Percentiles rank a stretch among this genome's conserved stretches.
These are phyloP conservation scores for Ornithorhynchus anatinus DNA, from an alignment of 2,113 vertebrate species.

Conservation along the genomic window DNA sequence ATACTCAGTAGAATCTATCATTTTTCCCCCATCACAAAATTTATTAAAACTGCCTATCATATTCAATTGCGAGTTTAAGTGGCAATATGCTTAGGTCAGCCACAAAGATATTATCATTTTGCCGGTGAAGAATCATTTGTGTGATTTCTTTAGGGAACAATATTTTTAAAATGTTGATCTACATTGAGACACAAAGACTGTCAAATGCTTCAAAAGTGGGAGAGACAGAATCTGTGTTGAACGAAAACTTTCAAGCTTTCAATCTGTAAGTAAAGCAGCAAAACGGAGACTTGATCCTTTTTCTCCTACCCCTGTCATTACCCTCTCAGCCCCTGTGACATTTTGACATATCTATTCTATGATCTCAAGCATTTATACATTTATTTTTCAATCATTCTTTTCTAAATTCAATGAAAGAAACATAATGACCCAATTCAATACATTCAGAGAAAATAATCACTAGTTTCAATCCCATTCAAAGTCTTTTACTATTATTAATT, in stretches of 20 bases:
- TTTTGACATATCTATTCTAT: slow-evolving; percentile 72
- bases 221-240: slow-evolving; percentile 52
- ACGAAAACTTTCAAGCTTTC: slow-evolving; percentile 64
- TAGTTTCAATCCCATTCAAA: slow-evolving; percentile 57
- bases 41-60: slow-evolving; percentile 33
- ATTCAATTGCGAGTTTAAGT: slow-evolving; percentile 11
- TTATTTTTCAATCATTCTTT: slow-evolving; percentile 71
- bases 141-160: slow-evolving; percentile 65
- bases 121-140: slow-evolving; percentile 43
- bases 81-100: slow-evolving; percentile 34
- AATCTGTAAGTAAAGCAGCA: slow-evolving; percentile 52
- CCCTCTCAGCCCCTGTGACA: slow-evolving; percentile 67
- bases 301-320: slow-evolving; percentile 65
- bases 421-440: slow-evolving; percentile 67
- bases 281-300: slow-evolving; percentile 58
- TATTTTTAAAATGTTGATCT: slow-evolving; percentile 44
- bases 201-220: slow-evolving; percentile 66
- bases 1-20: slow-evolving; percentile 6
- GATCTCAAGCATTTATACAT: slow-evolving; percentile 66
- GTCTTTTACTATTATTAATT: slow-evolving; percentile 44
- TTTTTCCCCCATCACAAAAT: slow-evolving; percentile 5
- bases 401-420: slow-evolving; percentile 69
- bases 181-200: slow-evolving; percentile 58
- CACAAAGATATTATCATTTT: slow-evolving; percentile 33
- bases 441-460: slow-evolving; percentile 64